Evolutionary conservation across 2,113 vertebrate species (phyloP).

Genomic region (Halichoeres trimaculatus): DNA sequence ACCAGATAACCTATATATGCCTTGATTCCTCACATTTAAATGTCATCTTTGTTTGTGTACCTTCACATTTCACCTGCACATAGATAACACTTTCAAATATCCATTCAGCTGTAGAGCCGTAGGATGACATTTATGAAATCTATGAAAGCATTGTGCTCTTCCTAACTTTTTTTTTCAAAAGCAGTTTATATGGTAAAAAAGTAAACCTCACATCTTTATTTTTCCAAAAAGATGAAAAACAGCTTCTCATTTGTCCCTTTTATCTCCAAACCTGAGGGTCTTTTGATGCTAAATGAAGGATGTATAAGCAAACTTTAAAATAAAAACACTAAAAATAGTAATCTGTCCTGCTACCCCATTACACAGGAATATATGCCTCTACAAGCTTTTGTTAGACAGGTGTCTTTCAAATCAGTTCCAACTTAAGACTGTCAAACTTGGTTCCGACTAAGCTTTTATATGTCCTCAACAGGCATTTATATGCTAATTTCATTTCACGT

Average conservation of each 20-base stretch:
- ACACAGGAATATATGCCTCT: neutral
- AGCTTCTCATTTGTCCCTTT: too few species aligned
- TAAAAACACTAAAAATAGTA: neutral
- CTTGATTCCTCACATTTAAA: slow-evolving; percentile 7
- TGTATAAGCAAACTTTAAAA: too few species aligned
- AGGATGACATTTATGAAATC: too few species aligned
- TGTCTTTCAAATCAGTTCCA: neutral
- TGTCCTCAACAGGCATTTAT: neutral
- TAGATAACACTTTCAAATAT: neutral
- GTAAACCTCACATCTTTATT: too few species aligned
- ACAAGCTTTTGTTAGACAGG: too few species aligned
- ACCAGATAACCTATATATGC: neutral
- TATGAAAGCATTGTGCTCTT: too few species aligned
- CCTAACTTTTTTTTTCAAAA: too few species aligned
- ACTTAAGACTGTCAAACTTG: slow-evolving; percentile 4
- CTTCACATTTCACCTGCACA: neutral
- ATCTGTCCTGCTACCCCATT: neutral
- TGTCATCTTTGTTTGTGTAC: neutral
- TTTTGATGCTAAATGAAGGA: too few species aligned
- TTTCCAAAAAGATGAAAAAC: too few species aligned
- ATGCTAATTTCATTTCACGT: neutral
- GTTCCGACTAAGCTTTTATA: neutral
- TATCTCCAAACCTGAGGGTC: too few species aligned
- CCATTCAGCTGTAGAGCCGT: neutral
- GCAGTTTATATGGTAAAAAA: too few species aligned